Evolutionary conservation across 1,140 invertebrate genomes (phyloP), one percentile per base, ranked within the genome.

Genomic region (Eurosta solidaginis): DNA sequence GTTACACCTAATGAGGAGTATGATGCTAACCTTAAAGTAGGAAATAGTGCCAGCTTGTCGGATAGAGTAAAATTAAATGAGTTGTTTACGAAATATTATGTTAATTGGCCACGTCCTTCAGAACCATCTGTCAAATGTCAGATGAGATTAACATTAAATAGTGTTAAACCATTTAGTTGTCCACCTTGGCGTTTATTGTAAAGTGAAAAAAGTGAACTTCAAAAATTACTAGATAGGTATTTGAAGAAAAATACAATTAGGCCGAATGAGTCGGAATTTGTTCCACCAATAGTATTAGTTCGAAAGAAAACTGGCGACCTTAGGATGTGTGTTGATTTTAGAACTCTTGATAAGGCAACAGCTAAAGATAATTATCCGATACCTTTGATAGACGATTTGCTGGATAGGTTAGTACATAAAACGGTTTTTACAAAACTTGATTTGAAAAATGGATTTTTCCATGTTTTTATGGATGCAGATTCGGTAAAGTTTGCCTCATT

Each of bases 401-500:
- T 88, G 6, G 85, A 87, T 29, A 68, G 78, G 20, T 59, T 86
- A 9, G 59, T 25, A 29, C 54, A 77, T 10, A 79, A 50, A 76
- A 78, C 77, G 42, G 76, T 81, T n/a, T 88, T 84, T 79, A 81
- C 82, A 27, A 81, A 79, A 14, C 27, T 87, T 2, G 83, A 88
- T 79, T 33, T 86, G 7, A 82, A 79, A 0, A 85, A 84, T 22
- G 85, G 85, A 5, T 88, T 84, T 52, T 83, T 84, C 76, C 88
- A 88, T 49, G 83, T 89, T 1, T 77, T 73, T 54, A 50, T 86
- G 9, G 52, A 81, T 4, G 10, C 44, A 52, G 54, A 81, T 5
- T 82, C 80, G 29, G 77, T 81, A n/a, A 79, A 82, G 47, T 81
- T 81, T 50, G 86, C 84, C 0, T 82, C 84, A 0, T 87, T 88